Conservation (phyloP, 2,888 invertebrate species). For the Lobophora halterata region DNA sequence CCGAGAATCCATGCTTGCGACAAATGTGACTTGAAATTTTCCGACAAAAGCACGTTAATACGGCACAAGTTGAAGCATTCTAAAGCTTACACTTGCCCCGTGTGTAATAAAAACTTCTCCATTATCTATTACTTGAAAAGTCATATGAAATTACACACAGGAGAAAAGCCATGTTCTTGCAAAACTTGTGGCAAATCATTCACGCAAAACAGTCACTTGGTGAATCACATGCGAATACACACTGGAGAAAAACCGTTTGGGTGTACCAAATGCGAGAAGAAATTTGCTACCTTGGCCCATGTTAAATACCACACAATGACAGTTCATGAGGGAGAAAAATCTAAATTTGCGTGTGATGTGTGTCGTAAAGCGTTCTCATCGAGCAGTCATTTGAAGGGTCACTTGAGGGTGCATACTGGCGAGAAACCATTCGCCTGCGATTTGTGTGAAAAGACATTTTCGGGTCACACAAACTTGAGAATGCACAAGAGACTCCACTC, state of each 20-base stretch:
- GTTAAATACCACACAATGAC: constrained; percentile 21
- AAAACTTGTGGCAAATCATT: constrained; percentile 17
- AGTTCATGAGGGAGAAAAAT: constrained; percentile 14
- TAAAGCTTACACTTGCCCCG: constrained; percentile 10
- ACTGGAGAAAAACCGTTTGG: constrained; percentile 20
- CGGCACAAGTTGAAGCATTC: constrained; percentile 9
- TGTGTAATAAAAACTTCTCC: constrained; percentile 15
- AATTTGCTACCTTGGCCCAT: constrained; percentile 14
- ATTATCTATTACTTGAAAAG: constrained; percentile 19
- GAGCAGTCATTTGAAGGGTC: constrained; percentile 18
- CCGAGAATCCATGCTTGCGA: constrained; percentile 11
- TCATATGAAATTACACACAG: constrained; percentile 18
- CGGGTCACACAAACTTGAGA: constrained; percentile 18
- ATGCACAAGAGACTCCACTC: constrained; percentile 16
- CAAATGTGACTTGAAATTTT: constrained; percentile 14
- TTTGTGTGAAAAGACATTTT: constrained; percentile 19
- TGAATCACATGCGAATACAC: constrained; percentile 18
- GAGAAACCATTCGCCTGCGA: constrained; percentile 22
- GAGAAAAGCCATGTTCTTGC: constrained; percentile 13
- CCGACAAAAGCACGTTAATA: constrained; percentile 9
- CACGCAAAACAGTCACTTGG: constrained; percentile 15
- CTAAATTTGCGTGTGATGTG: constrained; percentile 13
- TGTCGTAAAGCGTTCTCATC: constrained; percentile 17
- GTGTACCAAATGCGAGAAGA: constrained; percentile 17
- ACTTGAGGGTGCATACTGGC: constrained; percentile 16